Percentiles rank a stretch among this genome's conserved stretches.
These are phyloP conservation scores for Australoheros facetus DNA, from an alignment of 2,797 vertebrate genomes.

Conservation along the genomic window DNA sequence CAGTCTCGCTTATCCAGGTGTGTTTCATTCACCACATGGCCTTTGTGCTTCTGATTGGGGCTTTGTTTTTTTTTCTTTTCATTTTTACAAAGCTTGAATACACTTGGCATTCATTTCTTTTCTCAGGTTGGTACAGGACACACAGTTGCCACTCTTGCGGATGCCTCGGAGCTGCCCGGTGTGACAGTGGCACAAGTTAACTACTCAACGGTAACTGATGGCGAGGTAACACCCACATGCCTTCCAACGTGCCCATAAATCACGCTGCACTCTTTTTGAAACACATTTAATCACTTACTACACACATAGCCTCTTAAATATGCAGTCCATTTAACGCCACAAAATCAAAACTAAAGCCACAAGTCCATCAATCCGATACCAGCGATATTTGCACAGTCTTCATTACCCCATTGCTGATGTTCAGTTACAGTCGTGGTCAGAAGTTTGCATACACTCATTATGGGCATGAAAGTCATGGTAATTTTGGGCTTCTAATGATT, in stretches of 20 bases:
- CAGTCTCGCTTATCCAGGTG: constrained; percentile 98
- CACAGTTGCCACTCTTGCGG: constrained; percentile 95
- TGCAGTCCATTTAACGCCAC: neutral
- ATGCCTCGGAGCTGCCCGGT: constrained; percentile 94
- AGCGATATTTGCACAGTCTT: neutral
- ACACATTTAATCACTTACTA: neutral
- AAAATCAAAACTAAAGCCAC: constrained; percentile 2
- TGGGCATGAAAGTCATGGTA: no score
- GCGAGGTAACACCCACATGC: constrained; percentile 83
- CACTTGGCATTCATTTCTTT: neutral
- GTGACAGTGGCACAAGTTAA: constrained; percentile 97
- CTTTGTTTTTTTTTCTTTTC: neutral
- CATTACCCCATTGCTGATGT: neutral
- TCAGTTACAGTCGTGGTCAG: neutral
- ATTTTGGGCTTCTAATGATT: no score
- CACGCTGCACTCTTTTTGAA: neutral
- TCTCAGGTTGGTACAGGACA: constrained; percentile 94
- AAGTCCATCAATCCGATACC: neutral
- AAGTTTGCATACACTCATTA: neutral
- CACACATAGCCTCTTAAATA: neutral
- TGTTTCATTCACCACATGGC: no score
- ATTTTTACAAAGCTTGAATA: neutral
- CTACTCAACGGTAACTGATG: constrained; percentile 93
- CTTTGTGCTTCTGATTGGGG: no score
- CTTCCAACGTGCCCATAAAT: neutral